phyloP scores from a whole-genome alignment of 2,113 vertebrate species.

The Regulus satrapa region DNA sequence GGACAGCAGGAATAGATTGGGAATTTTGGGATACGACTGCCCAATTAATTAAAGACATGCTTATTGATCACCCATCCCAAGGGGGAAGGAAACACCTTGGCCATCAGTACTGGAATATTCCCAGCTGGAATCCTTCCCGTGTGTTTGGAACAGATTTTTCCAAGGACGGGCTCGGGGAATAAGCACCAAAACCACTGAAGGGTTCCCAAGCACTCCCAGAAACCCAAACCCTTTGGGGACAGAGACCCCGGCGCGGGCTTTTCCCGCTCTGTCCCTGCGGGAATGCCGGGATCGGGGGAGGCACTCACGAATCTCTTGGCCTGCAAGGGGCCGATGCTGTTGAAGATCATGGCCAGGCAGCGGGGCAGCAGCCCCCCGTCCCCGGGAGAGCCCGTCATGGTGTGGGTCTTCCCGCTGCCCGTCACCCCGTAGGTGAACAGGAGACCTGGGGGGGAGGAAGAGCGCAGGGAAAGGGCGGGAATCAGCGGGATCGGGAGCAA shows the following conservation, averaged over 20 bases:
- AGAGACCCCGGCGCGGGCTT: no score
- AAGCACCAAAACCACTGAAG: neutral
- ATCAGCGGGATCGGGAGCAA: rapidly evolving
- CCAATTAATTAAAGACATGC: neutral
- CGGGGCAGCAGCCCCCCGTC: conserved; percentile 91
- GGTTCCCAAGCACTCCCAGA: neutral
- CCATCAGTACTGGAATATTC: neutral
- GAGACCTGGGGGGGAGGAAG: conserved; percentile 87
- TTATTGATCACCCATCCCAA: neutral
- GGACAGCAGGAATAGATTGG: neutral
- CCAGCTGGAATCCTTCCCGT: neutral
- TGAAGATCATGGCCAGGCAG: conserved; percentile 93
- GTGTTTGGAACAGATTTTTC: neutral
- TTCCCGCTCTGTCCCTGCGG: no score
- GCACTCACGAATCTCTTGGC: conserved; percentile 89
- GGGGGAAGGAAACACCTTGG: neutral
- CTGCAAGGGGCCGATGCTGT: conserved; percentile 87
- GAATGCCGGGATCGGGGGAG: neutral
- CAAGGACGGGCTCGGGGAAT: neutral
- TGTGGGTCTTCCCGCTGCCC: conserved; percentile 94
- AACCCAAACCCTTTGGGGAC: neutral
- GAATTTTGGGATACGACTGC: neutral
- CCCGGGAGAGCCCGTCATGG: conserved; percentile 93
- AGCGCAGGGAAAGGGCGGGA: neutral
- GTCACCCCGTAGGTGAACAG: conserved; percentile 96